phyloP scores from a whole-genome alignment of 2,113 vertebrate genomes.

The Protobothrops mucrosquamatus region DNA sequence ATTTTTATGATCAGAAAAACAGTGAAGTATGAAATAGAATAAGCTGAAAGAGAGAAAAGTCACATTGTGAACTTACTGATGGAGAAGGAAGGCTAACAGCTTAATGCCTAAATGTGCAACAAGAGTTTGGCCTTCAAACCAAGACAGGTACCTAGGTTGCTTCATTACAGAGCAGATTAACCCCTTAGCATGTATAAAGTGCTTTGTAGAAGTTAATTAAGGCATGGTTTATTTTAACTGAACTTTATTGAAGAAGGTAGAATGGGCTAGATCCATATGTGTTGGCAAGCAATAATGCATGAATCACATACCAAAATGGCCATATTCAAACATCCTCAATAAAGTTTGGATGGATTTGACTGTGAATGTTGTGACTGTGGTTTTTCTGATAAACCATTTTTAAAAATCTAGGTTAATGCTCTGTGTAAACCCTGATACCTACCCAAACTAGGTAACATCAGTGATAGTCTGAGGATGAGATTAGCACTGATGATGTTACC shows the following conservation, averaged over 20 bases:
- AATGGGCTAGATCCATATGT: not conserved
- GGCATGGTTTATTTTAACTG: not conserved
- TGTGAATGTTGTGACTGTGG: not conserved
- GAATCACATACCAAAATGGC: not conserved
- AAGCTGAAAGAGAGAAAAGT: too few relatives aligned
- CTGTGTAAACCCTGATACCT: not conserved
- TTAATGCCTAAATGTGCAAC: not conserved
- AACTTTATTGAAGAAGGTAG: not conserved
- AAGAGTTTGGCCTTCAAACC: not conserved
- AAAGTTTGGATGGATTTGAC: not conserved
- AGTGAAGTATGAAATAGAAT: too few relatives aligned
- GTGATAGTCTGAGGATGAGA: too few relatives aligned
- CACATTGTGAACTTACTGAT: too few relatives aligned
- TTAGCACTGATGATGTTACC: not conserved
- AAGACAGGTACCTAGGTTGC: not conserved
- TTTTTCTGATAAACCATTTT: not conserved
- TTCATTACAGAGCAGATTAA: not conserved
- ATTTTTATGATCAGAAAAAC: too few relatives aligned
- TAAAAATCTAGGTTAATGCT: not conserved
- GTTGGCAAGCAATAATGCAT: not conserved
- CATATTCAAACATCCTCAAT: not conserved
- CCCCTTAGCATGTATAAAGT: not conserved
- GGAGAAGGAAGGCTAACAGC: too few relatives aligned
- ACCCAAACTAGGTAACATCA: not conserved
- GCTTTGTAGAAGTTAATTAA: not conserved